Base-by-base conservation (phyloP, 2,888 invertebrate species). In the Molorchus minor region DNA sequence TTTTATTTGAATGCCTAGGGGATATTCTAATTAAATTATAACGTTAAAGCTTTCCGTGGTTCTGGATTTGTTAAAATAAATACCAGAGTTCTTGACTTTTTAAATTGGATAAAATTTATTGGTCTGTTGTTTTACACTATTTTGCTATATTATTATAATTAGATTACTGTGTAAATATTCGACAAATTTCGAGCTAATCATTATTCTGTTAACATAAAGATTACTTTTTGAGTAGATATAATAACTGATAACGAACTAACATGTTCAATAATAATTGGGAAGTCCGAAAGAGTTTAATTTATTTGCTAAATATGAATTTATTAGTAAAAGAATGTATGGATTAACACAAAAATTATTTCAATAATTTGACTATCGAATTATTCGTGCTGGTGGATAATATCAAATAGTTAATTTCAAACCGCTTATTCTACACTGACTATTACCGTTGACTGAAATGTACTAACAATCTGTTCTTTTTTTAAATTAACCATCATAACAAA, bases 1-100 rank as follows among this genome's bases (percentile, higher is more conserved):
- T 47, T 47, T 35, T 47, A 20, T 47, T 47, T 47, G 8, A 25
- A 25, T 25, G 4, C 3, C 25, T 25, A 25, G 4, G 25, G 8
- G 25, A 25, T 25, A 8, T 25, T 25, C 3, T 25, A 25, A 25
- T 25, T 5, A 25, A 25, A 25, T 25, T 25, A 25, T 25, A 25
- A 25, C 25, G 4, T 25, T 25, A 25, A 25, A 25, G 25, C 25
- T 25, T 25, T 8, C 25, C n/a, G n/a, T n/a, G n/a, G n/a, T n/a
- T n/a, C n/a, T n/a, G n/a, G n/a, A n/a, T n/a, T n/a, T n/a, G n/a
- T n/a, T n/a, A n/a, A n/a, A n/a, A n/a, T n/a, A n/a, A n/a, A n/a
- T n/a, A n/a, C n/a, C n/a, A n/a, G n/a, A n/a, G n/a, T n/a, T n/a
- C n/a, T n/a, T n/a, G n/a, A n/a, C n/a, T n/a, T n/a, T n/a, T n/a